A percentile compares a stretch with the other conserved stretches of the same genome.
These are phyloP conservation scores for Nymphalis polychloros DNA, from an alignment of 2,888 invertebrate species.

Conservation along the genomic window DNA sequence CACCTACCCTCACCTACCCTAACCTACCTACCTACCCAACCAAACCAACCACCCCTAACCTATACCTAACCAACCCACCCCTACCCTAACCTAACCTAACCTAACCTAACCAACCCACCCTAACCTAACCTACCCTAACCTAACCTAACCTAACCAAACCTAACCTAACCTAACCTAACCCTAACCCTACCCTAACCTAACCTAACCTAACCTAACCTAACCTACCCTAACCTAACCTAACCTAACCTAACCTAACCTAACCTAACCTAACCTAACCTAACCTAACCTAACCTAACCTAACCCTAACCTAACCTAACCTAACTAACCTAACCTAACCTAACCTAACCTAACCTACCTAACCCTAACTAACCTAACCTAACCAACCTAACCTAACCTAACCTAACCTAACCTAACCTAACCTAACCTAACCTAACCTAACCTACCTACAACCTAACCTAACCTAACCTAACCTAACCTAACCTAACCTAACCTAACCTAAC, in stretches of 20 bases:
- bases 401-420: no score
- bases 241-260: slow-evolving; percentile 3
- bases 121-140: slow-evolving; percentile 6
- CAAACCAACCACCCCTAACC: slow-evolving; percentile 14
- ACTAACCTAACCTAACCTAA: no score
- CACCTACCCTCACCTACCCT: slow-evolving; percentile 2
- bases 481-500: no score
- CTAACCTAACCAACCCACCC: slow-evolving; percentile 5
- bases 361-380: no score
- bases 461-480: no score
- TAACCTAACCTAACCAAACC: slow-evolving; percentile 7
- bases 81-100: slow-evolving; percentile 6
- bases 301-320: no score
- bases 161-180: slow-evolving; percentile 8
- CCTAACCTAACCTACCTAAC: no score
- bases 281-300: slow-evolving; percentile 7
- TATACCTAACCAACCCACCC: background rate
- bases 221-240: slow-evolving; percentile 7
- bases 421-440: no score
- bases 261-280: slow-evolving; percentile 8
- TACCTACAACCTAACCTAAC: no score
- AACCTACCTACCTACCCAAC: slow-evolving; percentile 10
- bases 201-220: slow-evolving; percentile 8
- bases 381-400: no score
- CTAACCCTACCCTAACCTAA: slow-evolving; percentile 7